These are phyloP conservation scores for Arvicola amphibius DNA, from an alignment of 2,797 vertebrate species.

Conservation along the genomic window DNA sequence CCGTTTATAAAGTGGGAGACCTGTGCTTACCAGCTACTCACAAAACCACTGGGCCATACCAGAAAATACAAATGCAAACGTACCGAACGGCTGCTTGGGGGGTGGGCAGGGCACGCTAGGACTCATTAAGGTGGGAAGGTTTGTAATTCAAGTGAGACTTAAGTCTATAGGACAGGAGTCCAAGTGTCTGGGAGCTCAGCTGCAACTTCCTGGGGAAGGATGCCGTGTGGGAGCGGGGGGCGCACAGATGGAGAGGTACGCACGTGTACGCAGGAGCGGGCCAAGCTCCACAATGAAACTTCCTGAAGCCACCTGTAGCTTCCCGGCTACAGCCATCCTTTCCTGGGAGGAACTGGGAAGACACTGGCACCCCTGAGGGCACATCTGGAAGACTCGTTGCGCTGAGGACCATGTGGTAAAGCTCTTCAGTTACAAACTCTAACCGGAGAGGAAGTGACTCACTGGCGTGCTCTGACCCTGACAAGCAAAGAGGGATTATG, in stretches of 20 bases:
- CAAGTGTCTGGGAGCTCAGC: not conserved
- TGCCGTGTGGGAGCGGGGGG: not conserved
- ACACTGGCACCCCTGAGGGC: not conserved
- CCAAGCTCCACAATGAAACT: not conserved
- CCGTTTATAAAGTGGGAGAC: not conserved
- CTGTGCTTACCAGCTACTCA: not conserved
- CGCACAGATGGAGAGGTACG: not conserved
- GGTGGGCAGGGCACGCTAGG: no score
- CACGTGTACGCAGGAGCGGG: not conserved
- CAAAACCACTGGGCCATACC: not conserved
- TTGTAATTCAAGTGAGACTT: not conserved
- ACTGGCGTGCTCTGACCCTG: not conserved
- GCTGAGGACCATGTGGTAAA: not conserved
- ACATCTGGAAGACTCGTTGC: conserved; percentile 33
- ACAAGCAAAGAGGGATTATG: not conserved
- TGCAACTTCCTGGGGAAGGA: not conserved
- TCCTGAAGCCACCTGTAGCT: not conserved
- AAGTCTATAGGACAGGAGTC: not conserved
- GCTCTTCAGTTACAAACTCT: not conserved
- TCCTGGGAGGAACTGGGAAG: not conserved
- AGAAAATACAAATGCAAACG: not conserved
- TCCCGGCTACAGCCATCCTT: not conserved
- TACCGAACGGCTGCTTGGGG: not conserved
- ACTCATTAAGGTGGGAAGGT: not conserved
- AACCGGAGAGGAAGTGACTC: not conserved